Conservation (phyloP, 2,888 invertebrate species). For the Flexamia atlantica region DNA sequence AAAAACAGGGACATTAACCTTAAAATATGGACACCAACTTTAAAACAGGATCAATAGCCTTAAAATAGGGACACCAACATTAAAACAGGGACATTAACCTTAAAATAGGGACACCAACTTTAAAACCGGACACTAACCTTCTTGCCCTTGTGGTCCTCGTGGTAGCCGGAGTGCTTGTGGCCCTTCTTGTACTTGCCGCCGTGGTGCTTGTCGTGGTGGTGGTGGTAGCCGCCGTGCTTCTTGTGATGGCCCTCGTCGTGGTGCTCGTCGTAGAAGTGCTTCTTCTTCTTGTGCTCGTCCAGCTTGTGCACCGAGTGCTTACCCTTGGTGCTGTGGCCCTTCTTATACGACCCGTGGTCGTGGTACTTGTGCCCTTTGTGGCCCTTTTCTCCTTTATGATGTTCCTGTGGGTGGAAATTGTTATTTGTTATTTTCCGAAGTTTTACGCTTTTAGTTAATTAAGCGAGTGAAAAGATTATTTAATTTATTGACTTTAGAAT, state of each 20-base stretch:
- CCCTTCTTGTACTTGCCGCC: slow-evolving; percentile 90
- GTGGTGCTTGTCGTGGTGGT: slow-evolving; percentile 89
- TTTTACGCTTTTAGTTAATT: too few relatives aligned
- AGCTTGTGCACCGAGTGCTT: slow-evolving; percentile 91
- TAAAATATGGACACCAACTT: too few relatives aligned
- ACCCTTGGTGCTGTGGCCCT: slow-evolving; percentile 92
- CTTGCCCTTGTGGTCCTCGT: slow-evolving; percentile 88
- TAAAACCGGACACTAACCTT: too few relatives aligned
- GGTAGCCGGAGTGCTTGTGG: slow-evolving; percentile 87
- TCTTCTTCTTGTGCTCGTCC: slow-evolving; percentile 92
- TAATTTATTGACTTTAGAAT: too few relatives aligned
- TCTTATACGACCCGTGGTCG: slow-evolving; percentile 86
- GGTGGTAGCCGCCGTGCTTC: slow-evolving; percentile 87
- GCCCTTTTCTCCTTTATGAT: slow-evolving; percentile 82
- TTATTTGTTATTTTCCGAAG: too few relatives aligned
- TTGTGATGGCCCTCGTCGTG: slow-evolving; percentile 90
- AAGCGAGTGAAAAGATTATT: too few relatives aligned
- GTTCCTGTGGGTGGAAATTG: too few relatives aligned
- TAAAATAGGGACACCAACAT: too few relatives aligned
- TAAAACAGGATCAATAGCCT: too few relatives aligned
- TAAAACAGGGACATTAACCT: too few relatives aligned
- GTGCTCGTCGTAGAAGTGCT: slow-evolving; percentile 91
- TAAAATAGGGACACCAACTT: too few relatives aligned
- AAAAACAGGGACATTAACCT: too few relatives aligned
- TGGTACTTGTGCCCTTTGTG: slow-evolving; percentile 82